phyloP scores from a whole-genome alignment of 2,113 vertebrate genomes.

The Tretioscincus oriximinensis region DNA sequence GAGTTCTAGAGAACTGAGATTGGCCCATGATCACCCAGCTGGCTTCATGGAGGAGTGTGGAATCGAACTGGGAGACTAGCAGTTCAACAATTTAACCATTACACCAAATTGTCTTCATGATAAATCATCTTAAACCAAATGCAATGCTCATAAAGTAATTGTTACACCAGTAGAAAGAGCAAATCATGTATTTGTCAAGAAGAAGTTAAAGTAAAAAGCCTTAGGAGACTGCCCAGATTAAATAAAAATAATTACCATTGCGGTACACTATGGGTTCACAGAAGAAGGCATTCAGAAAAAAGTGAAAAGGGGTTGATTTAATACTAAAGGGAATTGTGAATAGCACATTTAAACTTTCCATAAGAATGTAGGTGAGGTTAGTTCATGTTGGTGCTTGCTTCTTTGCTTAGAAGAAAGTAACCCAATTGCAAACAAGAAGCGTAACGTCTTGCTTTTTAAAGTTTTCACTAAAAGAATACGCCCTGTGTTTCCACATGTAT shows the following conservation, averaged over 20 bases:
- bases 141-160: too few species aligned
- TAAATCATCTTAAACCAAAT: too few species aligned
- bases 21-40: too few species aligned
- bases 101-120: too few species aligned
- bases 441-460: neutral
- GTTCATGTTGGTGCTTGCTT: conserved; percentile 8
- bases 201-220: neutral
- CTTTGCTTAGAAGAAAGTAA: neutral
- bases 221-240: neutral
- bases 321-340: neutral
- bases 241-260: neutral
- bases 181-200: too few species aligned
- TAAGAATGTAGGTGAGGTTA: neutral
- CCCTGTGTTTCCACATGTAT: neutral
- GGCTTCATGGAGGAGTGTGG: too few species aligned
- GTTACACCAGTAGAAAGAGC: too few species aligned
- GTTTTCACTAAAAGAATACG: conserved; percentile 10
- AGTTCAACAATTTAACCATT: too few species aligned
- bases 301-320: neutral
- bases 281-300: neutral
- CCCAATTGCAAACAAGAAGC: neutral
- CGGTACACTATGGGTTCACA: neutral
- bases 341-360: neutral
- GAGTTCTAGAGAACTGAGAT: too few species aligned
- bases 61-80: too few species aligned